Evolutionary conservation across 2,797 vertebrate genomes (phyloP).

Genomic region (Balearica regulorum): DNA sequence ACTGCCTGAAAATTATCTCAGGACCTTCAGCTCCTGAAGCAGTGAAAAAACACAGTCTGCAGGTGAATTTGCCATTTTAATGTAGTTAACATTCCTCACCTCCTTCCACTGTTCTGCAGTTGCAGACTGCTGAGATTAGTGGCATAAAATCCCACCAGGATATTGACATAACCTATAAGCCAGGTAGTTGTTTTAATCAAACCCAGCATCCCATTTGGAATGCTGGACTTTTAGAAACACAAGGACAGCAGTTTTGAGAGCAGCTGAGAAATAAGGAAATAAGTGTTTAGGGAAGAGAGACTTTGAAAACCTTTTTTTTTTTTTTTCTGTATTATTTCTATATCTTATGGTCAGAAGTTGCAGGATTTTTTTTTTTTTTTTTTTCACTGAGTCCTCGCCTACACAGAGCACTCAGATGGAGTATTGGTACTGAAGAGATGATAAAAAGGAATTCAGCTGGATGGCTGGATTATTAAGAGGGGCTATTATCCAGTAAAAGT

Average conservation of each 20-base stretch:
- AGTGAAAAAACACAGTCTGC: slow-evolving; percentile 4
- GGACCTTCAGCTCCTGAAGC: not conserved
- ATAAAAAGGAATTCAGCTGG: slow-evolving; percentile 29
- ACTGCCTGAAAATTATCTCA: slow-evolving; percentile 4
- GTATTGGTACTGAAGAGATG: not conserved
- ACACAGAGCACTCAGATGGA: not conserved
- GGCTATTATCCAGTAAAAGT: slow-evolving; percentile 11
- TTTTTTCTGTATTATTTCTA: not conserved
- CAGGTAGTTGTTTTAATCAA: slow-evolving; percentile 65
- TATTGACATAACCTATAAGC: slow-evolving; percentile 50
- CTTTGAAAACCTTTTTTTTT: not conserved
- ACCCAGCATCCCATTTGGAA: slow-evolving; percentile 49
- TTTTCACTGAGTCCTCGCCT: not conserved
- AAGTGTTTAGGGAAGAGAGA: not conserved
- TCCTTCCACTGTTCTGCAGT: not conserved
- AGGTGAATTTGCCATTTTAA: slow-evolving; percentile 49
- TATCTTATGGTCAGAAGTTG: not conserved
- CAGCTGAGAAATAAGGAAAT: slow-evolving; percentile 39
- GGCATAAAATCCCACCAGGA: slow-evolving; percentile 53
- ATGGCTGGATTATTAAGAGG: slow-evolving; percentile 24
- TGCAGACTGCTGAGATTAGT: slow-evolving; percentile 53
- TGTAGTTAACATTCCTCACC: not conserved
- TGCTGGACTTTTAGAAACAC: slow-evolving; percentile 38
- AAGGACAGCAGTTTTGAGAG: slow-evolving; percentile 49
- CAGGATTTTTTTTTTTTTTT: not conserved